Percentiles rank a stretch among this genome's conserved stretches.
Conservation (phyloP, 1,140 invertebrate genomes). For the Cyclargus thomasi region DNA sequence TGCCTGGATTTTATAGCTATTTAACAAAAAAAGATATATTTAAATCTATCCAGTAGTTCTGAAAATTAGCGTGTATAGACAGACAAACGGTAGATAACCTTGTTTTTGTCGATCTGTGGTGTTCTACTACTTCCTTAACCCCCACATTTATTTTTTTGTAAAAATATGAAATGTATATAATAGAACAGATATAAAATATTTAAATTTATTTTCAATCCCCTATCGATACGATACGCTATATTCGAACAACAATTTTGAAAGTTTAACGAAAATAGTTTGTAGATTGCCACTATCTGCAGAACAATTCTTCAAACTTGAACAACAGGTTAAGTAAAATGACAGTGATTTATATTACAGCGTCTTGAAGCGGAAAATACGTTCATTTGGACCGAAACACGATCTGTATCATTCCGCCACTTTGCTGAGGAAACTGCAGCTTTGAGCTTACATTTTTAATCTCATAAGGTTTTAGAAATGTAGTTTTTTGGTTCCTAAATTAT, state of each 20-base stretch:
- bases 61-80: too few species aligned
- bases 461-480: neutral
- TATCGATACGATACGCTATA: conserved; percentile 45
- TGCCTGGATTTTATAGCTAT: too few species aligned
- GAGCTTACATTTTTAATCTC: neutral
- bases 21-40: too few species aligned
- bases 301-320: conserved; percentile 52
- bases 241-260: conserved; percentile 42
- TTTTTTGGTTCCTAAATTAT: too few species aligned
- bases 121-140: too few species aligned
- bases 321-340: conserved; percentile 46
- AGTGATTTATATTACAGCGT: conserved; percentile 44
- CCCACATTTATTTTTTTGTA: too few species aligned
- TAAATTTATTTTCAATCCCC: conserved; percentile 19
- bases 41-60: too few species aligned
- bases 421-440: neutral
- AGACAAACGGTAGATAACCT: too few species aligned
- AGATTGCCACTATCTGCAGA: conserved; percentile 51
- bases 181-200: neutral
- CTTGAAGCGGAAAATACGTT: conserved; percentile 10
- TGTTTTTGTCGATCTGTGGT: too few species aligned
- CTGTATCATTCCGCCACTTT: neutral
- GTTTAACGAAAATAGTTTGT: conserved; percentile 50
- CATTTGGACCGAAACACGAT: conserved; percentile 14
- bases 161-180: too few species aligned